Evolutionary conservation across 2,888 invertebrate genomes (phyloP).

Genomic region (Linnaemya tessellans): DNA sequence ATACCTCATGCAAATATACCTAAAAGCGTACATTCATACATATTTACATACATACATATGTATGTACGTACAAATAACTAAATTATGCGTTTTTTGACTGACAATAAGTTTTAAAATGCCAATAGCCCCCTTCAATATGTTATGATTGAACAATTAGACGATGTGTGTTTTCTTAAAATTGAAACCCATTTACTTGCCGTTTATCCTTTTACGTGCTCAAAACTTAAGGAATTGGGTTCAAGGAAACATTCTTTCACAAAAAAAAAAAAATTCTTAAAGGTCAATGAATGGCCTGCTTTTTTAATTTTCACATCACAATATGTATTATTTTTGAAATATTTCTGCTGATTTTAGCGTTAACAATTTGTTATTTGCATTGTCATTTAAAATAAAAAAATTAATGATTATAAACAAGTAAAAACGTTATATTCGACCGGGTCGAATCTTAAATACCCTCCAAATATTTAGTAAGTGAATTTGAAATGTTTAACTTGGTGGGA

Average conservation of each 20-base stretch:
- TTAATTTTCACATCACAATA: neutral
- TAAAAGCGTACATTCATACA: neutral
- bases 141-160: constrained; percentile 43
- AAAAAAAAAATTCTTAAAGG: neutral
- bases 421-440: no score
- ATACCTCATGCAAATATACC: constrained; percentile 11
- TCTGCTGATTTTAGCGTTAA: constrained; percentile 56
- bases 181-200: neutral
- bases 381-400: constrained; percentile 47
- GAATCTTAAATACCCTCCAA: no score
- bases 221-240: neutral
- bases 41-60: constrained; percentile 1
- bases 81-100: constrained; percentile 64
- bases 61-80: constrained; percentile 25
- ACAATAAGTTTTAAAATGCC: constrained; percentile 61
- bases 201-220: neutral
- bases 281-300: neutral
- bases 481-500: no score
- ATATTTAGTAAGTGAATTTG: no score
- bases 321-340: constrained; percentile 16
- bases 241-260: constrained; percentile 2
- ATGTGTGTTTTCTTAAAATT: neutral
- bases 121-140: constrained; percentile 49
- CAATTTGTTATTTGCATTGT: constrained; percentile 51
- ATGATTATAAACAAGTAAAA: no score